phyloP scores from a whole-genome alignment of 1,140 invertebrate species.

The Drosophila navojoa region DNA sequence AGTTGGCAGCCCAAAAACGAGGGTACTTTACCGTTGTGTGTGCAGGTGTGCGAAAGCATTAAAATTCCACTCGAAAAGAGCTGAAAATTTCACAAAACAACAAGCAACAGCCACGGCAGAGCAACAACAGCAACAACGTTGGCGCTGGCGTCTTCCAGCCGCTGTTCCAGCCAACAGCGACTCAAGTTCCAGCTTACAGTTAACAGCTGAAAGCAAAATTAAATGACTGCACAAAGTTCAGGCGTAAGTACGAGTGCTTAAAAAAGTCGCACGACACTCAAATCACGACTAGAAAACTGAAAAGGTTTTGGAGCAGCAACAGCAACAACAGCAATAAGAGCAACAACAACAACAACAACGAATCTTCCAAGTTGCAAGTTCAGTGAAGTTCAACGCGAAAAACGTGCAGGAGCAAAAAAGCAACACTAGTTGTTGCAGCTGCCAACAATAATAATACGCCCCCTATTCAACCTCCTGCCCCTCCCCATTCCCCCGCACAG shows the following conservation, averaged over 20 bases:
- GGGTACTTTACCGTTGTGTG: conserved; percentile 74
- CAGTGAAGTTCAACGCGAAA: conserved; percentile 80
- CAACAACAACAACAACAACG: conserved; percentile 40
- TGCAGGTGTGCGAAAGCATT: conserved; percentile 80
- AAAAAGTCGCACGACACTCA: conserved; percentile 80
- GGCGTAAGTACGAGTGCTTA: conserved; percentile 59
- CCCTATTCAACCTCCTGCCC: not conserved
- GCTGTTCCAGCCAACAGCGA: conserved; percentile 21
- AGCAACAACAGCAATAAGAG: conserved; percentile 47
- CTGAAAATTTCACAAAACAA: conserved; percentile 54
- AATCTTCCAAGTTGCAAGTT: conserved; percentile 72
- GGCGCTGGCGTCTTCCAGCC: conserved; percentile 37
- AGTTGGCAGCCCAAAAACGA: conserved; percentile 70
- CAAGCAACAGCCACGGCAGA: conserved; percentile 3
- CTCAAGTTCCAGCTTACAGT: conserved; percentile 46
- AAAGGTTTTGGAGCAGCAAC: conserved; percentile 58
- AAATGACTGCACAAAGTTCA: conserved; percentile 78
- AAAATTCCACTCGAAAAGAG: conserved; percentile 74
- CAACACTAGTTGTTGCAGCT: conserved; percentile 35
- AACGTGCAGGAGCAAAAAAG: conserved; percentile 77
- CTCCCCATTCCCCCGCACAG: not conserved
- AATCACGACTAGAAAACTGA: conserved; percentile 70
- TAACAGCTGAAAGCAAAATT: conserved; percentile 66
- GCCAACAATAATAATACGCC: conserved; percentile 30
- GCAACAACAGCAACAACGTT: conserved; percentile 23